These are phyloP conservation scores for Hydrophis major DNA, from an alignment of 2,797 vertebrate genomes.

Conservation along the genomic window DNA sequence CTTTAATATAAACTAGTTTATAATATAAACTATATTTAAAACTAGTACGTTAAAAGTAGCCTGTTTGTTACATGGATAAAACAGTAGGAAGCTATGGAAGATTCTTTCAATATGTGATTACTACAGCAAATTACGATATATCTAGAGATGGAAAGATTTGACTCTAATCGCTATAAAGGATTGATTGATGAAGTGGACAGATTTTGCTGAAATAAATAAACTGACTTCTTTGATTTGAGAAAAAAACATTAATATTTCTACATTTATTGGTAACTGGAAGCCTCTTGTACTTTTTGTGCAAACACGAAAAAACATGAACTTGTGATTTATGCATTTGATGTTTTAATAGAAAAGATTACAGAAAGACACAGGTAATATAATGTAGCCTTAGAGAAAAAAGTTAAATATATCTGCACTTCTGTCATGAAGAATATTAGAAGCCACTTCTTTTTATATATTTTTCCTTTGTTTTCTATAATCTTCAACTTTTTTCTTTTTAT, in stretches of 20 bases:
- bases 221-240: background rate
- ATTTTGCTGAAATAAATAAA: background rate
- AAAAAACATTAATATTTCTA: background rate
- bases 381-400: background rate
- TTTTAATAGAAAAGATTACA: background rate
- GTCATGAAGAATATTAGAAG: background rate
- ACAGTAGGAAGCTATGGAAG: background rate
- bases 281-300: background rate
- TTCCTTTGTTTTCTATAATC: background rate
- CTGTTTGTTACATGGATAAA: background rate
- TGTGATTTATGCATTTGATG: background rate
- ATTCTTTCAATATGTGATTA: background rate
- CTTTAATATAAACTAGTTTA: background rate
- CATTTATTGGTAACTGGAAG: background rate
- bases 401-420: background rate
- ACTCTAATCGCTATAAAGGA: background rate
- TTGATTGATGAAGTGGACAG: background rate
- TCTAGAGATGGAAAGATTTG: background rate
- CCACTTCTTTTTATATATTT: background rate
- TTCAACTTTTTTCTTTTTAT: background rate
- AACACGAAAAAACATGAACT: background rate
- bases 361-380: background rate
- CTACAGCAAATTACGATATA: background rate
- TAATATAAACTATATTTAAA: slow-evolving; percentile 4
- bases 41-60: background rate